Conservation (phyloP, 2,888 invertebrate species). For the Amiota communis region DNA sequence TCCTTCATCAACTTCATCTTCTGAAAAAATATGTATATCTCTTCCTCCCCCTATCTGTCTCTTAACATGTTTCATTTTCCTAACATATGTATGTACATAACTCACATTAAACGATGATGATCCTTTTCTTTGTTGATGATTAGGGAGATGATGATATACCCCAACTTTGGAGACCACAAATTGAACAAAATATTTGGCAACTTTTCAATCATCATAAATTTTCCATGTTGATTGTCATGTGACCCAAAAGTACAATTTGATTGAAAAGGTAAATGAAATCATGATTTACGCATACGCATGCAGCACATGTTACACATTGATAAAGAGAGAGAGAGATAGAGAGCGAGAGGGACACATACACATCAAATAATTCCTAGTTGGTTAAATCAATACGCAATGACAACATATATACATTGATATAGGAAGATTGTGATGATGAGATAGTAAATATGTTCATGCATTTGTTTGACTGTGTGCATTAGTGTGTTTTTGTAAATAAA, state of each 20-base stretch:
- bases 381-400: neutral
- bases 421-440: neutral
- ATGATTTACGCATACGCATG: constrained; percentile 6
- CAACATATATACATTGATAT: neutral
- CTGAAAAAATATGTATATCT: too few relatives aligned
- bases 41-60: too few relatives aligned
- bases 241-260: neutral
- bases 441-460: too few relatives aligned
- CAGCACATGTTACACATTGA: neutral
- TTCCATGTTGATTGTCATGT: constrained; percentile 1
- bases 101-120: neutral
- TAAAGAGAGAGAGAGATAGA: neutral
- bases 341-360: neutral
- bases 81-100: neutral
- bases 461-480: neutral
- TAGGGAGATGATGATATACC: neutral
- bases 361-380: neutral
- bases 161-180: neutral
- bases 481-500: neutral
- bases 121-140: neutral
- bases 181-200: neutral
- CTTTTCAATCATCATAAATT: constrained; percentile 6
- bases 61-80: neutral
- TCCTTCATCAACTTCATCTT: too few relatives aligned
- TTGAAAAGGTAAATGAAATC: constrained; percentile 4